A percentile compares a stretch with the other conserved stretches of the same genome.
phyloP scores from a whole-genome alignment of 2,113 vertebrate species.

The Philantomba maxwellii region DNA sequence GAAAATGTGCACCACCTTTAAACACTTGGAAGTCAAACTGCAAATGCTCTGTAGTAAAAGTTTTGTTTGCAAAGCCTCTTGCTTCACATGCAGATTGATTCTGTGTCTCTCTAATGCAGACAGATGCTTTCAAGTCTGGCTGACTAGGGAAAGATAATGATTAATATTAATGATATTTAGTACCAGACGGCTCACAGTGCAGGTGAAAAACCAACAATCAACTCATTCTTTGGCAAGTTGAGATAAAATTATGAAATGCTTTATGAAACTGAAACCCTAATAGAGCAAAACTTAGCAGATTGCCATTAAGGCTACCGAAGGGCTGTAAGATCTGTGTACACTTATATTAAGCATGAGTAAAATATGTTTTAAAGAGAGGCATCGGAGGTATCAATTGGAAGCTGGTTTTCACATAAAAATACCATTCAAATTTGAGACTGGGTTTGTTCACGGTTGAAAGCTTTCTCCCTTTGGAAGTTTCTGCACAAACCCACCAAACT shows the following conservation, averaged over 20 bases:
- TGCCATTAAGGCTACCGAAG: not conserved
- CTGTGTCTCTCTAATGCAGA: not conserved
- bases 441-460: not conserved
- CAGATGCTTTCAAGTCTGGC: conserved; percentile 39
- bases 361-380: not conserved
- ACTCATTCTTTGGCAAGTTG: conserved; percentile 8
- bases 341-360: not conserved
- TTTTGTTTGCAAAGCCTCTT: not conserved
- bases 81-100: not conserved
- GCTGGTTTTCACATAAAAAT: not conserved
- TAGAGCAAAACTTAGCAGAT: not conserved
- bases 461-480: not conserved
- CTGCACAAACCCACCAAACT: not conserved
- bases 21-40: not conserved
- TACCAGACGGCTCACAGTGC: not conserved
- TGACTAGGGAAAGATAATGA: conserved; percentile 24
- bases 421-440: not conserved
- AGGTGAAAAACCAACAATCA: conserved; percentile 39
- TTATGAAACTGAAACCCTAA: conserved; percentile 22
- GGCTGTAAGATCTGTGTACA: not conserved
- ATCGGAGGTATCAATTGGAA: not conserved
- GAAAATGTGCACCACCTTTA: not conserved
- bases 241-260: conserved; percentile 29
- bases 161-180: conserved; percentile 52
- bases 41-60: not conserved